These are phyloP conservation scores for Meda fulgida DNA, from an alignment of 2,797 vertebrate species.

Conservation along the genomic window DNA sequence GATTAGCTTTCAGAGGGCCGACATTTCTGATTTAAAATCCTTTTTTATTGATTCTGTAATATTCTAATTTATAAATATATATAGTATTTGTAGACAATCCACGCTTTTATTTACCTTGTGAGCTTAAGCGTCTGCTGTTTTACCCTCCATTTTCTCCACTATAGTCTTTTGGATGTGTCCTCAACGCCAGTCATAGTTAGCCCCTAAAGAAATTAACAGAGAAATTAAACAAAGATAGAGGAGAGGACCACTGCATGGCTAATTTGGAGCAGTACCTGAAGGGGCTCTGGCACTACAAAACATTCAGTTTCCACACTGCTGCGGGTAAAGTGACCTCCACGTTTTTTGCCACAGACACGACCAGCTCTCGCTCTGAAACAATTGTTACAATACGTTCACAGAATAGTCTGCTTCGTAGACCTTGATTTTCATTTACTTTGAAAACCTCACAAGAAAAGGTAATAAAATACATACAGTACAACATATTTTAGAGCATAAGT, in stretches of 20 bases:
- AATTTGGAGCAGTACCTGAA: conserved; percentile 71
- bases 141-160: conserved; percentile 94
- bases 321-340: conserved; percentile 93
- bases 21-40: too few relatives aligned
- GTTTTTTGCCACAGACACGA: conserved; percentile 92
- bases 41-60: too few relatives aligned
- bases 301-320: conserved; percentile 91
- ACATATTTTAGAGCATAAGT: neutral
- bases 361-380: conserved; percentile 82
- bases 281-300: conserved; percentile 85
- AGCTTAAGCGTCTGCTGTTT: conserved; percentile 87
- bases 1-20: too few relatives aligned
- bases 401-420: neutral
- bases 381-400: neutral
- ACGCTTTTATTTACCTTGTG: conserved; percentile 80
- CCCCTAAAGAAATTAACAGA: conserved; percentile 76
- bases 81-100: too few relatives aligned
- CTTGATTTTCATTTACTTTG: neutral
- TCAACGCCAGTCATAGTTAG: conserved; percentile 90
- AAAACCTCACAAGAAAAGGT: neutral
- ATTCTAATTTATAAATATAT: too few relatives aligned
- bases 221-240: conserved; percentile 14
- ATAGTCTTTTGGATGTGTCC: conserved; percentile 93
- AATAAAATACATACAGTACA: neutral
- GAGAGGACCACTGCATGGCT: neutral